Evolutionary conservation across 1,140 invertebrate species (phyloP).

Genomic region (Metopolophium dirhodum): DNA sequence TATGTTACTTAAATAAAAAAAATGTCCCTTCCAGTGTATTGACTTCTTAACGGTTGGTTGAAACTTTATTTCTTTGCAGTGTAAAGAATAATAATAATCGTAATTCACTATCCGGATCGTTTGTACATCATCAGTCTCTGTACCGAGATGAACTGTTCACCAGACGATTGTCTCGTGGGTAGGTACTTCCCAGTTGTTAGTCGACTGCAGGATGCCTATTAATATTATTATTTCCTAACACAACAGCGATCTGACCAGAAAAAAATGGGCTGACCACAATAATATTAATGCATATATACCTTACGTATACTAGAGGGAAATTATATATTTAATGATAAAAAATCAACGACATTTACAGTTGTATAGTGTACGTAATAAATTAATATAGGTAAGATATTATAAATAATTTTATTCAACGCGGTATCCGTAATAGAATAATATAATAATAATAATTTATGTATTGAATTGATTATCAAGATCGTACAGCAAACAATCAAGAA

Average conservation of each 20-base stretch:
- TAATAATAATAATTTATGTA: not conserved
- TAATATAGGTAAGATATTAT: not conserved
- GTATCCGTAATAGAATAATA: not conserved
- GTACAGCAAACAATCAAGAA: not conserved
- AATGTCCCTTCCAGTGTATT: not conserved
- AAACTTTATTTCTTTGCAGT: not conserved
- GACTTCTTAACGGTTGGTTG: not conserved
- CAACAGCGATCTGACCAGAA: not conserved
- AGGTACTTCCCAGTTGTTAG: not conserved
- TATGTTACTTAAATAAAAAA: not conserved
- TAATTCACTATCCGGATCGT: not conserved
- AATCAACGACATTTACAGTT: not conserved
- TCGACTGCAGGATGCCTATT: slow-evolving; percentile 5
- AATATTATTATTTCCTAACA: not conserved
- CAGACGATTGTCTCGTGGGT: not conserved
- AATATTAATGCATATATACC: not conserved
- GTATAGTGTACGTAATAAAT: not conserved
- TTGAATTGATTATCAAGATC: not conserved
- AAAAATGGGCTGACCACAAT: not conserved
- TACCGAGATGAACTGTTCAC: not conserved
- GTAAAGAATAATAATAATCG: not conserved
- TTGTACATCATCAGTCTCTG: not conserved
- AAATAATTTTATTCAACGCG: no score
- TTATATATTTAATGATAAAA: not conserved
- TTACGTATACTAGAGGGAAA: not conserved